phyloP scores from a whole-genome alignment of 2,797 vertebrate species.

The Danio choprae region DNA sequence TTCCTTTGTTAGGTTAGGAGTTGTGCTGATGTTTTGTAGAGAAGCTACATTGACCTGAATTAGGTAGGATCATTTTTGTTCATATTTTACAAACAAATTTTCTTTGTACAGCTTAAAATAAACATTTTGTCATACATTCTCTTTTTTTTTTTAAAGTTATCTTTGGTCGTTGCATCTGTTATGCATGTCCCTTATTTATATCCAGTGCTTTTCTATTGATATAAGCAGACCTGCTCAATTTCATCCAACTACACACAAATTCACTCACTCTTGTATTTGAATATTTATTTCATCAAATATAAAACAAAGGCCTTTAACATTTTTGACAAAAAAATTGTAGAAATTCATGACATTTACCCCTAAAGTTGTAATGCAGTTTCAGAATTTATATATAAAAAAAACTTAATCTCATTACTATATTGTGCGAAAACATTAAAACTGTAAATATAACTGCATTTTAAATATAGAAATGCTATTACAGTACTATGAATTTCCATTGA shows the following conservation, averaged over 20 bases:
- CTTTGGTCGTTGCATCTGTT: neutral
- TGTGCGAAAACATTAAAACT: too few species aligned
- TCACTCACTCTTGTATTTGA: neutral
- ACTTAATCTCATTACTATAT: neutral
- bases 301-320: neutral
- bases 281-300: neutral
- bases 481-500: neutral
- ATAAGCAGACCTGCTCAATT: neutral
- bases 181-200: neutral
- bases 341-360: neutral
- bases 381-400: neutral
- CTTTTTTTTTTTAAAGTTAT: neutral
- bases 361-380: neutral
- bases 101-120: slow-evolving; percentile 32
- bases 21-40: neutral
- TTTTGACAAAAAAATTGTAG: slow-evolving; percentile 10
- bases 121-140: slow-evolving; percentile 4
- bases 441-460: too few species aligned
- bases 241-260: neutral
- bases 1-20: neutral
- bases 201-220: neutral
- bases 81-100: slow-evolving; percentile 10
- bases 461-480: neutral
- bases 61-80: neutral
- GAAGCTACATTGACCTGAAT: neutral